Percentiles rank a stretch among this genome's conserved stretches.
Conservation (phyloP, 1,140 invertebrate genomes). For the Drosophila subobscura region DNA sequence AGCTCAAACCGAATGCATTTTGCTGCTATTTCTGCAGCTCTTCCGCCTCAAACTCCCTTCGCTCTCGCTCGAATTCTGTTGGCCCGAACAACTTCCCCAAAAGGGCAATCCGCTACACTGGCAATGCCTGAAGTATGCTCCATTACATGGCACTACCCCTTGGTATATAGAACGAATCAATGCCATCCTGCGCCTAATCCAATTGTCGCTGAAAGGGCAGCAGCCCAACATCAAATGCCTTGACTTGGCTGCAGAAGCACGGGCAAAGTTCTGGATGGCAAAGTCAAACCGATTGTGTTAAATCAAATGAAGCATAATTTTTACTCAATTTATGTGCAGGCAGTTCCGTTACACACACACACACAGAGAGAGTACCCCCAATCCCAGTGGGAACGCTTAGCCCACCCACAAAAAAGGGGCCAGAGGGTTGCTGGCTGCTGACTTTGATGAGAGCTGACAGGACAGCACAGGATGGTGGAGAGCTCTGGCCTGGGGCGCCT, state of each 20-base stretch:
- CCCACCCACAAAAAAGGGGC: not conserved
- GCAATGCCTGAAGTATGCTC: conserved; percentile 42
- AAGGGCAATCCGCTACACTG: too few species aligned
- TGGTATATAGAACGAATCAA: conserved; percentile 19
- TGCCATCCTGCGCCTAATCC: conserved; percentile 46
- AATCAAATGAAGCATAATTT: conserved; percentile 82
- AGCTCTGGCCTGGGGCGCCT: conserved; percentile 50
- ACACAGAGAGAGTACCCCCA: conserved; percentile 6
- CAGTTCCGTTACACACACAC: conserved; percentile 21
- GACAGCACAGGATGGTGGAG: conserved; percentile 28
- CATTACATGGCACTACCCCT: conserved; percentile 27
- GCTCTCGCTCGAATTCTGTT: too few species aligned
- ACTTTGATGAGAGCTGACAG: conserved; percentile 48
- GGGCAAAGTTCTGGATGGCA: too few species aligned
- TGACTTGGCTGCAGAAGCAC: conserved; percentile 19
- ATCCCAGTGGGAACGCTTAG: conserved; percentile 72
- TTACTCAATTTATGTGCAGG: conserved; percentile 73
- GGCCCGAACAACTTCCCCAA: too few species aligned
- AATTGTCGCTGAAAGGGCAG: conserved; percentile 49
- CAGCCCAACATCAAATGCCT: conserved; percentile 52
- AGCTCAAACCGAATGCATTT: too few species aligned
- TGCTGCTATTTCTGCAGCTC: too few species aligned
- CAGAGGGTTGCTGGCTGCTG: conserved; percentile 45
- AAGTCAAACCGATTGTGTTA: conserved; percentile 73
- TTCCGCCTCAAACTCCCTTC: too few species aligned